Conservation (phyloP, 2,888 invertebrate species). For the Ochropleura plecta region DNA sequence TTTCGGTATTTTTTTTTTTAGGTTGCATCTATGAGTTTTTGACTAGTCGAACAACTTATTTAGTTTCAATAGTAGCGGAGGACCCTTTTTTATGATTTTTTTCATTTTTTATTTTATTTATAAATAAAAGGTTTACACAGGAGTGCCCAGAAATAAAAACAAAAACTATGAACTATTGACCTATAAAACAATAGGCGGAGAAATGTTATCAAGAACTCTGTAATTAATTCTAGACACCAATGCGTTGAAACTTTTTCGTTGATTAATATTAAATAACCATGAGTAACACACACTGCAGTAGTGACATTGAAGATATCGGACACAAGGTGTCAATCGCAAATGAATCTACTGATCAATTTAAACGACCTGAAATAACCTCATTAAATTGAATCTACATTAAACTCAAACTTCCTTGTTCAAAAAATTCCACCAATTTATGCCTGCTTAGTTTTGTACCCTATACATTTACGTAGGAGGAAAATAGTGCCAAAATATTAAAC, state of each 20-base stretch:
- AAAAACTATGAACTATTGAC: background rate
- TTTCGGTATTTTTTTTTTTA: background rate
- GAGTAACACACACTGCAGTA: too few relatives aligned
- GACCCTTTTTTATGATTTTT: background rate
- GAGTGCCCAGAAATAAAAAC: background rate
- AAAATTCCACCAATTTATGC: slow-evolving; percentile 1
- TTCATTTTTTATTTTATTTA: background rate
- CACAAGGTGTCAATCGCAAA: background rate
- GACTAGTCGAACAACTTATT: background rate
- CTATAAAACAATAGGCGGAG: background rate
- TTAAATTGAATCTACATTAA: slow-evolving; percentile 2
- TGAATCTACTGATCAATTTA: background rate
- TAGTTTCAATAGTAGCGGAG: slow-evolving; percentile 1
- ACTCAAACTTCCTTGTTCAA: slow-evolving; percentile 30
- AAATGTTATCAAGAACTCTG: background rate
- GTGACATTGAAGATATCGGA: background rate
- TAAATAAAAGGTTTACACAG: background rate
- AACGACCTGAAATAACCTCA: slow-evolving; percentile 8
- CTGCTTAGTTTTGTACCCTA: background rate
- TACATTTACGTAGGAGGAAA: slow-evolving; percentile 35
- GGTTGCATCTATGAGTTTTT: background rate
- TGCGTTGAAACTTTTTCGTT: background rate
- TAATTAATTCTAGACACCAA: background rate
- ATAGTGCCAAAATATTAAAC: background rate
- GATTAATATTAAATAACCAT: background rate